These are phyloP conservation scores for Melopsittacus undulatus DNA, from an alignment of 2,797 vertebrate species.

Conservation along the genomic window DNA sequence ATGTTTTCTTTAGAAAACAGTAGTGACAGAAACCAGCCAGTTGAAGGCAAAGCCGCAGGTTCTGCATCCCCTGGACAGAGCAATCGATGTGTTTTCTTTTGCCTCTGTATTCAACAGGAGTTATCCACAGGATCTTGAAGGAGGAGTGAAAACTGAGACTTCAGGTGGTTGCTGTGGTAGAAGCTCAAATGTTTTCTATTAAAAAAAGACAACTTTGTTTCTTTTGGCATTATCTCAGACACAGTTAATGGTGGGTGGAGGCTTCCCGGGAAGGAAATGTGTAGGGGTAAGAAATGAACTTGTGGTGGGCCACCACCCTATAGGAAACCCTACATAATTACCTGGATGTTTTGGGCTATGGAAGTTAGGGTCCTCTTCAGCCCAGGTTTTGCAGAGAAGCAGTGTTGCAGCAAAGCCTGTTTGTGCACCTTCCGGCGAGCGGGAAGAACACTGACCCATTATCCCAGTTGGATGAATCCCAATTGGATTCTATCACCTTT, in stretches of 20 bases:
- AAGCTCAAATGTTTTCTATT: constrained; percentile 1
- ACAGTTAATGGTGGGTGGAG: constrained; percentile 74
- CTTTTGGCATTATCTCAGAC: constrained; percentile 67
- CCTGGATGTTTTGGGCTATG: constrained; percentile 8
- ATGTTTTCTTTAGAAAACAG: constrained; percentile 44
- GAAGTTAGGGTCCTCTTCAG: not conserved
- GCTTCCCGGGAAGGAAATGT: constrained; percentile 70
- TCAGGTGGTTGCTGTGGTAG: constrained; percentile 62
- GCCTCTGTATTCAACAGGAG: not conserved
- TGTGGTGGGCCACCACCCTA: constrained; percentile 46
- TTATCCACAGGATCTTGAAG: constrained; percentile 27
- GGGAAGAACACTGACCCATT: fast-evolving
- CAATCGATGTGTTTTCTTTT: not conserved
- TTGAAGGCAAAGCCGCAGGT: constrained; percentile 33
- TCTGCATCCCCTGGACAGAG: not conserved
- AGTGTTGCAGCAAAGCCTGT: not conserved
- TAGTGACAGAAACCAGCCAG: not conserved
- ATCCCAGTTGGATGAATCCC: no score
- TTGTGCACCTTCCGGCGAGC: not conserved
- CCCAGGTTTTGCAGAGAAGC: not conserved
- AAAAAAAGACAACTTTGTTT: constrained; percentile 63
- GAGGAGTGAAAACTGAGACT: constrained; percentile 56
- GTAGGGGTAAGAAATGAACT: constrained; percentile 57
- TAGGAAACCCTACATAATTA: constrained; percentile 59
- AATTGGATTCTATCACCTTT: not conserved